Evolutionary conservation across 2,113 vertebrate genomes (phyloP).

Genomic region (Petrocephalus zakoni): DNA sequence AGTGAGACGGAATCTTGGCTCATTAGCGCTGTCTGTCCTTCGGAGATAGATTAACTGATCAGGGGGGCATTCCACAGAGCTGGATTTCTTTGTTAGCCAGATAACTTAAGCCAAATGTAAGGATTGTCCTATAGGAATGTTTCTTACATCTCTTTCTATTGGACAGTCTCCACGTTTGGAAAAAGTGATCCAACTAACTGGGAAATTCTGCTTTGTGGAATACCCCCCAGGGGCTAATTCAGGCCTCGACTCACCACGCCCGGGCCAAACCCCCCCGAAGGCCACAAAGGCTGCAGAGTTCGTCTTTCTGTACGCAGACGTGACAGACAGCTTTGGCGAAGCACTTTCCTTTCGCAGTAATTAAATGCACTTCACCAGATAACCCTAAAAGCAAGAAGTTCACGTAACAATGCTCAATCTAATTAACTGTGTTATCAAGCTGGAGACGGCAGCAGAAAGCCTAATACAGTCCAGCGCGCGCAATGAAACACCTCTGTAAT

Average conservation of each 20-base stretch:
- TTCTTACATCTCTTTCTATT: neutral
- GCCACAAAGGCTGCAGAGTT: neutral
- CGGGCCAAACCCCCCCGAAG: neutral
- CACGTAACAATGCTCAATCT: slow-evolving; percentile 26
- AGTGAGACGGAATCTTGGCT: neutral
- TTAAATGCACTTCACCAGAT: slow-evolving; percentile 29
- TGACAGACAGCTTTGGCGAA: slow-evolving; percentile 25
- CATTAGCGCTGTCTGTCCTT: neutral
- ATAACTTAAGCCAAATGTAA: neutral
- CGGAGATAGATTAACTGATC: slow-evolving; percentile 8
- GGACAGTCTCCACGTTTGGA: neutral
- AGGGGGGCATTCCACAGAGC: neutral
- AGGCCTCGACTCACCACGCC: slow-evolving; percentile 20
- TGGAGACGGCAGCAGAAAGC: slow-evolving; percentile 21
- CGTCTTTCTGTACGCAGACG: slow-evolving; percentile 11
- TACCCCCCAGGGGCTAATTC: neutral
- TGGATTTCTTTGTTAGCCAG: neutral
- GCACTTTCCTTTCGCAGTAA: slow-evolving; percentile 26
- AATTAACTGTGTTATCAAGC: slow-evolving; percentile 34
- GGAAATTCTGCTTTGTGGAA: neutral
- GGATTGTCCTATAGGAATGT: neutral
- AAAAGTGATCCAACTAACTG: neutral
- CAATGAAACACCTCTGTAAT: slow-evolving; percentile 5
- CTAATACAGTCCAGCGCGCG: slow-evolving; percentile 13
- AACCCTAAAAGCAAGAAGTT: slow-evolving; percentile 19